Base-by-base conservation (phyloP, 2,888 invertebrate species). In the Ischnus inquisitorius region DNA sequence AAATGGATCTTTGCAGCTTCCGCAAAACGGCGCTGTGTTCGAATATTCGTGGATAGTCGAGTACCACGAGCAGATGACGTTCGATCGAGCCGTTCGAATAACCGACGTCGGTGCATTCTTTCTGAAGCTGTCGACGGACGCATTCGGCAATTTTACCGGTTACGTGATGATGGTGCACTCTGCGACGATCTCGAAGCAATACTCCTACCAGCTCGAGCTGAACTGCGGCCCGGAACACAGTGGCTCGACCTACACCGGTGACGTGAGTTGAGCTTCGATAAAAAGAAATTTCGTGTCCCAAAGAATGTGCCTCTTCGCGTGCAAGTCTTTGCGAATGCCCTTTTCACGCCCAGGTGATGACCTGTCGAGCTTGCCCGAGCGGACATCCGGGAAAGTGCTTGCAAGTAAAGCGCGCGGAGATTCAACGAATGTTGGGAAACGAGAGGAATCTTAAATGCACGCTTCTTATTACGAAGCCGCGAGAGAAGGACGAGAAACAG, bases 61-160 rank as follows among this genome's bases (percentile, higher is more conserved):
- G 6, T 46, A 10, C 4, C 12, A 1, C 8, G n/a, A 68, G 1
- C 3, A 77, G 1, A 19, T 60, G 39, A 25, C 2, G 4, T 60
- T n/a, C 25, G 77, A 78, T 68, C 46, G 48, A 0, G 77, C 68
- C 3, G 8, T 78, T 46, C 60, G 48, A 19, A 78, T 78, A 16
- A 16, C 10, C 62, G 43, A 48, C 8, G 62, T 78, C 2, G 77
- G 77, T 60, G 22, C 68, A 14, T 78, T 78, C 19, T 34, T 78
- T 48, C 4, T 78, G 12, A 68, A 78, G 48, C 1, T 68, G 22
- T 78, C 68, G 3, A 28, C 60, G 2, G 68, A 78, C 22, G 34
- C 10, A 12, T 78, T 34, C 10, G 77, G 68, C 5, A 14, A 68
- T 48, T 48, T 78, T 4, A 39, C 14, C 2, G 77, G 68, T 46